These are phyloP conservation scores for Sardinella longiceps DNA, from an alignment of 2,797 vertebrate genomes.

Conservation along the genomic window DNA sequence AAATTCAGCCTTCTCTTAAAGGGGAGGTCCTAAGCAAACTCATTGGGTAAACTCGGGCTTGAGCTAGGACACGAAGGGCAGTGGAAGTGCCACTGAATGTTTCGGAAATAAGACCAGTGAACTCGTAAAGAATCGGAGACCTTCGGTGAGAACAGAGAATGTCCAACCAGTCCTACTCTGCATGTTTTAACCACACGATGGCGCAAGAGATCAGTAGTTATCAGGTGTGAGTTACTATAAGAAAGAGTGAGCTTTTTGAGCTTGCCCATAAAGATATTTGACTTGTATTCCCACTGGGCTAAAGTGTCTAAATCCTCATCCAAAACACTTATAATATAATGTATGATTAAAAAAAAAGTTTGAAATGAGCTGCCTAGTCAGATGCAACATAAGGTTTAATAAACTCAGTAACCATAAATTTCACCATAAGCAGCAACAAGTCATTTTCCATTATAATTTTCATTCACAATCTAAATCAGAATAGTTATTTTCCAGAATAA, in stretches of 20 bases:
- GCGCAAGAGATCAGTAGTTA: neutral
- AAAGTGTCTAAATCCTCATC: no score
- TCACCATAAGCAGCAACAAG: no score
- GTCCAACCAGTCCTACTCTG: neutral
- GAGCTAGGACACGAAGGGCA: constrained; percentile 57
- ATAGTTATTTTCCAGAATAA: no score
- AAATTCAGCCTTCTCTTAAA: constrained; percentile 51
- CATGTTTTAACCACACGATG: neutral
- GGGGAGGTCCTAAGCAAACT: constrained; percentile 50
- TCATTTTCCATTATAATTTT: no score
- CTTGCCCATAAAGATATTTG: neutral
- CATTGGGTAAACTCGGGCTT: constrained; percentile 29
- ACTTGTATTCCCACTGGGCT: no score
- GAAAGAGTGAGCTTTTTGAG: no score
- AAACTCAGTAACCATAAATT: no score
- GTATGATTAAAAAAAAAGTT: no score
- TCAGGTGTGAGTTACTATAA: neutral
- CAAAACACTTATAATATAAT: no score
- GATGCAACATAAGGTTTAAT: no score
- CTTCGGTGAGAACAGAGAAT: constrained; percentile 43
- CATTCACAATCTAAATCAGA: no score
- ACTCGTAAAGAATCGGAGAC: constrained; percentile 64
- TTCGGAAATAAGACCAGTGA: constrained; percentile 48
- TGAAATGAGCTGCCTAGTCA: no score
- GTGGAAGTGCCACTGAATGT: constrained; percentile 54